Percentiles rank a stretch among this genome's conserved stretches.
Evolutionary conservation across 2,113 vertebrate species (phyloP).

Genomic region (Calyptomena viridis): DNA sequence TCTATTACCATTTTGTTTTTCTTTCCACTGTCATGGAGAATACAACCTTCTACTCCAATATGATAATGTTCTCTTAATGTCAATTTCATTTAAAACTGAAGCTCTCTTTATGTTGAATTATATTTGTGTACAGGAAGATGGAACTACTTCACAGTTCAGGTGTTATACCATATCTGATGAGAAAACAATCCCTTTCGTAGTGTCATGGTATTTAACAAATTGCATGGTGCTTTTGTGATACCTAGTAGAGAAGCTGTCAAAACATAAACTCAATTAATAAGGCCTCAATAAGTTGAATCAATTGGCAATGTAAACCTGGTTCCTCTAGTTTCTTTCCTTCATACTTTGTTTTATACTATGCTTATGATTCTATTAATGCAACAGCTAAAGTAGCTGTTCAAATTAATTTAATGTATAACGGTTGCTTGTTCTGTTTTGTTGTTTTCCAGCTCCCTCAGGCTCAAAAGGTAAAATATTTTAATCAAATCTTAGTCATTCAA

Average conservation of each 20-base stretch:
- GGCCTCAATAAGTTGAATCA: background rate
- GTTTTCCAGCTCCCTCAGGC: constrained; percentile 94
- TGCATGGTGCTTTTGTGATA: background rate
- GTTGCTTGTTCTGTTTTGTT: constrained; percentile 72
- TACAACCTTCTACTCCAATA: background rate
- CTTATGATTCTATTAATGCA: constrained; percentile 14
- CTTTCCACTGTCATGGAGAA: background rate
- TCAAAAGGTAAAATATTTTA: constrained; percentile 88
- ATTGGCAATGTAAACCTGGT: background rate
- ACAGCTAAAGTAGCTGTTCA: constrained; percentile 33
- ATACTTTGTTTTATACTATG: background rate
- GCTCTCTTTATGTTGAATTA: background rate
- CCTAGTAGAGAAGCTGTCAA: background rate
- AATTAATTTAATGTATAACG: constrained; percentile 63
- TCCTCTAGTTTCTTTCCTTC: constrained; percentile 3
- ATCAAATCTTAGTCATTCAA: constrained; percentile 69
- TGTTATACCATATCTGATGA: background rate
- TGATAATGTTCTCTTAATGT: background rate
- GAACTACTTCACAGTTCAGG: background rate
- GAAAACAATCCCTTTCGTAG: background rate
- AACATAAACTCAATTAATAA: background rate
- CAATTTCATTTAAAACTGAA: background rate
- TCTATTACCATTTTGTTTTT: background rate
- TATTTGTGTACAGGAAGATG: constrained; percentile 40
- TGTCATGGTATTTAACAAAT: background rate